phyloP scores from a whole-genome alignment of 2,888 invertebrate species.

The Stenolophus ochropezus region DNA sequence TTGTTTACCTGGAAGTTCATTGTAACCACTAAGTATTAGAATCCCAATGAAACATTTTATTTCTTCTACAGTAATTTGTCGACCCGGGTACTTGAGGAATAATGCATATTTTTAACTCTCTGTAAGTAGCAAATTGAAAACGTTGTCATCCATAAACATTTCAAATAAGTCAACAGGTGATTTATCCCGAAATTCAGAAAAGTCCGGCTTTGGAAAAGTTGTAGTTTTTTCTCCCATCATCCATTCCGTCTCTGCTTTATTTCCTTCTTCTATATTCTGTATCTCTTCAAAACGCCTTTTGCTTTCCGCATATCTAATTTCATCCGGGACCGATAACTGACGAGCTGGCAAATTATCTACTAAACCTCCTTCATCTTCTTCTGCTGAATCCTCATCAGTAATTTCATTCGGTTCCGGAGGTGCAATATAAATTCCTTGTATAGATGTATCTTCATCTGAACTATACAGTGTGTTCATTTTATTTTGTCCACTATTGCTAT shows the following conservation, averaged over 20 bases:
- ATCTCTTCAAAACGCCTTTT: neutral
- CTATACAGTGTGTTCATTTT: neutral
- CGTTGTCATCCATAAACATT: slow-evolving; percentile 18
- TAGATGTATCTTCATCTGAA: slow-evolving; percentile 13
- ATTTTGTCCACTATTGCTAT: too few species aligned
- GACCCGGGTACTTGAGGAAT: slow-evolving; percentile 4
- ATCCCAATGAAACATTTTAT: slow-evolving; percentile 56
- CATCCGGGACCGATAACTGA: slow-evolving; percentile 14
- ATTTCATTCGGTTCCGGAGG: slow-evolving; percentile 21
- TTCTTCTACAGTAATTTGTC: slow-evolving; percentile 3
- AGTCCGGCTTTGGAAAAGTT: neutral
- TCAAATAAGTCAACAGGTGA: neutral
- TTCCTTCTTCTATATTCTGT: neutral
- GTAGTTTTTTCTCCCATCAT: slow-evolving; percentile 3
- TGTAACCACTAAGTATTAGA: slow-evolving; percentile 64
- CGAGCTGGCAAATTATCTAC: slow-evolving; percentile 23
- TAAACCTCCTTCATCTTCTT: slow-evolving; percentile 35
- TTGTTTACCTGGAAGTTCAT: slow-evolving; percentile 61
- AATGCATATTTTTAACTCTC: slow-evolving; percentile 17
- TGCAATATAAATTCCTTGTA: slow-evolving; percentile 9
- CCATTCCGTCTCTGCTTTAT: neutral
- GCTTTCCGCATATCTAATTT: slow-evolving; percentile 6
- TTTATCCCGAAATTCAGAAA: slow-evolving; percentile 20
- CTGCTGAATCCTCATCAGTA: slow-evolving; percentile 27
- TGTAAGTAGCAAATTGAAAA: slow-evolving; percentile 2